These are phyloP conservation scores for Sceloporus tristichus DNA, from an alignment of 2,113 vertebrate species.

Conservation along the genomic window DNA sequence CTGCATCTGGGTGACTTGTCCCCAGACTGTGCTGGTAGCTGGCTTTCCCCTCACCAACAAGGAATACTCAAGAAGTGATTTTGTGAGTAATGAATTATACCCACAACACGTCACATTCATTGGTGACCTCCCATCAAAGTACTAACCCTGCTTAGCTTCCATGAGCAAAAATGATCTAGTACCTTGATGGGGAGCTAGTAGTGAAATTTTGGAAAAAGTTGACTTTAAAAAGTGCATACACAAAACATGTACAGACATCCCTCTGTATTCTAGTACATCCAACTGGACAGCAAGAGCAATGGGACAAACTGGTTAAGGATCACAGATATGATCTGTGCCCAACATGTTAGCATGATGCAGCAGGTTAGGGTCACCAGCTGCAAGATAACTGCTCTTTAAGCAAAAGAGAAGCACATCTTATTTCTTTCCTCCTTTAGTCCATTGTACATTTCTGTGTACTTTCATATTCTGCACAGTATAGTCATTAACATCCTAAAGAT, in stretches of 20 bases:
- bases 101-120: no score
- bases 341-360: slow-evolving; percentile 28
- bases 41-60: no score
- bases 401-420: slow-evolving; percentile 56
- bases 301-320: slow-evolving; percentile 36
- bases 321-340: slow-evolving; percentile 36
- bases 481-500: slow-evolving; percentile 73
- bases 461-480: slow-evolving; percentile 67
- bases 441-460: not conserved
- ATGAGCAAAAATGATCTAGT: no score
- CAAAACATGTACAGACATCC: not conserved
- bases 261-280: not conserved
- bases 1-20: no score
- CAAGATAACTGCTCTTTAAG: slow-evolving; percentile 71
- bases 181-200: not conserved
- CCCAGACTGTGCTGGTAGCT: no score
- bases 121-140: no score
- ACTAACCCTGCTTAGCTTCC: no score
- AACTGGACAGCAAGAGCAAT: not conserved
- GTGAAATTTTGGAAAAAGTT: not conserved
- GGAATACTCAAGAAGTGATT: no score
- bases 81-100: no score
- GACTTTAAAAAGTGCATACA: not conserved
- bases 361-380: slow-evolving; percentile 60
- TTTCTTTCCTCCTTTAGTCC: slow-evolving; percentile 67